These are phyloP conservation scores for Cartodere bifasciata DNA, from an alignment of 2,888 invertebrate genomes.

Conservation along the genomic window DNA sequence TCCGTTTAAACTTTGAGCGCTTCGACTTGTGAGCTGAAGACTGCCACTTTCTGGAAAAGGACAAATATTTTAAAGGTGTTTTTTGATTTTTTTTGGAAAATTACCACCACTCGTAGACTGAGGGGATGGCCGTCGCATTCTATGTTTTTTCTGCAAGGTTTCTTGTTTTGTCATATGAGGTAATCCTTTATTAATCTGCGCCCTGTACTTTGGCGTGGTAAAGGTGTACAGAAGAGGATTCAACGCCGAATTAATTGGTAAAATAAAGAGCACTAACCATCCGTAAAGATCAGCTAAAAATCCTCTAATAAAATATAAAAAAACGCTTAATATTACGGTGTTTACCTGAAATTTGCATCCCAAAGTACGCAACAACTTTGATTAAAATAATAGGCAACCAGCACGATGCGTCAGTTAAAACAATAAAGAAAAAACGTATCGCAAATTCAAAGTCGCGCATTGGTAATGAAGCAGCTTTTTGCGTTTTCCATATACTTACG, in stretches of 20 bases:
- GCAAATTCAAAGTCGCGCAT: conserved; percentile 51
- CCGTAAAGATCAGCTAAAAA: conserved; percentile 37
- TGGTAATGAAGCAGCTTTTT: conserved; percentile 44
- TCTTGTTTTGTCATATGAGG: background rate
- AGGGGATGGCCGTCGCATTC: no score
- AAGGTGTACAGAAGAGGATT: conserved; percentile 50
- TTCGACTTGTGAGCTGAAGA: no score
- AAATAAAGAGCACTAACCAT: conserved; percentile 46
- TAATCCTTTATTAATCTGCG: conserved; percentile 39
- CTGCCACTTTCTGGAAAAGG: no score
- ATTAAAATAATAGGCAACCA: conserved; percentile 48
- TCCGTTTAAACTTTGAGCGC: no score
- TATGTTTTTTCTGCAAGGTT: conserved; percentile 1
- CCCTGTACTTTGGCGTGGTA: conserved; percentile 46
- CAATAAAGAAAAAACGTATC: conserved; percentile 45
- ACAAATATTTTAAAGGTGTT: no score
- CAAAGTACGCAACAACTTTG: conserved; percentile 42
- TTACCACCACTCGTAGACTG: no score
- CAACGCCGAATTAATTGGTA: conserved; percentile 48
- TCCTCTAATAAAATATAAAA: background rate
- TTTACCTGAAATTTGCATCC: conserved; percentile 24
- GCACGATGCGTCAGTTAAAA: conserved; percentile 46
- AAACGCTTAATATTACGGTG: background rate
- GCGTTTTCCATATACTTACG: conserved; percentile 47
- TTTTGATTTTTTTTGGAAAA: no score